A percentile compares a stretch with the other conserved stretches of the same genome.
phyloP scores from a whole-genome alignment of 1,140 invertebrate species.

The Phymorhynchus buccinoides region DNA sequence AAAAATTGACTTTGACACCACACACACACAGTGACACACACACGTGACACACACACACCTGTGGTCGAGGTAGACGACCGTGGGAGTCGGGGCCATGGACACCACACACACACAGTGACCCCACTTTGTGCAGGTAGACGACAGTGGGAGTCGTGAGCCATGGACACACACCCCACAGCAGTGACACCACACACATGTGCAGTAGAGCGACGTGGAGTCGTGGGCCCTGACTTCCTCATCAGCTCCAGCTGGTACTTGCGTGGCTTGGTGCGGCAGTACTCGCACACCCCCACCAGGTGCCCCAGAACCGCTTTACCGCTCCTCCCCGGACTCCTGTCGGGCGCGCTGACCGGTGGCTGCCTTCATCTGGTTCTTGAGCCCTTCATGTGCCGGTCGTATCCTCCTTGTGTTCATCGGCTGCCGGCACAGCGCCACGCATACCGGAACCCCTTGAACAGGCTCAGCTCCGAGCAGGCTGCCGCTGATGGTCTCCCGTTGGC shows the following conservation, averaged over 20 bases:
- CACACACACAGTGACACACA: too few species aligned
- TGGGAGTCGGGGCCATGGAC: conserved; percentile 56
- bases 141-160: too few species aligned
- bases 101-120: too few species aligned
- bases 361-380: conserved; percentile 52
- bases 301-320: conserved; percentile 23
- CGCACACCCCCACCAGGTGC: neutral
- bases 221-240: conserved; percentile 57
- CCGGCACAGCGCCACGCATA: conserved; percentile 60
- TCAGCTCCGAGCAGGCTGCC: neutral
- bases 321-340: conserved; percentile 39
- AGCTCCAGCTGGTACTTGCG: conserved; percentile 67
- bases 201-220: conserved; percentile 64
- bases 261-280: conserved; percentile 44
- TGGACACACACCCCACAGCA: too few species aligned
- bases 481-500: neutral
- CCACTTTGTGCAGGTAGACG: too few species aligned
- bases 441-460: conserved; percentile 31
- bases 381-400: conserved; percentile 51
- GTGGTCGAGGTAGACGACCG: conserved; percentile 68
- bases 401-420: conserved; percentile 57
- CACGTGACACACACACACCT: conserved; percentile 55
- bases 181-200: conserved; percentile 64
- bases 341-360: conserved; percentile 51
- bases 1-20: too few species aligned